Base-by-base conservation (phyloP, 2,888 invertebrate genomes). In the Adelphocoris suturalis region DNA sequence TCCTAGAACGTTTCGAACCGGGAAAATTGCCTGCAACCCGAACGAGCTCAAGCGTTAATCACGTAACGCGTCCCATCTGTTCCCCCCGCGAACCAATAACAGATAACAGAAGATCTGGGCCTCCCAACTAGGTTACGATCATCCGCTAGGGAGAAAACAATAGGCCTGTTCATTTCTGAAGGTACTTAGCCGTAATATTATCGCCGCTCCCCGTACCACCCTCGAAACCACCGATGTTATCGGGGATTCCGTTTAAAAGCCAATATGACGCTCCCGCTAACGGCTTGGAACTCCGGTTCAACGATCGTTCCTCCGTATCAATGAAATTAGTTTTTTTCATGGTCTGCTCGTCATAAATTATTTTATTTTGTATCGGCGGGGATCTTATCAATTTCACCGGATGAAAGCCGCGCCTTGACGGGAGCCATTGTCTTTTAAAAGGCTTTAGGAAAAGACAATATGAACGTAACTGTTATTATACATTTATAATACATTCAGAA, bases 301-400 rank as follows among this genome's bases (percentile, higher is more conserved):
- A 68, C 68, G 68, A 37, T 37, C 37, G 19, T 23, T 23, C 23
- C 68, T 23, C 12, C 68, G 68, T 68, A 68, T 68, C 68, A 68
- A 68, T 68, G 68, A 68, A 68, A 68, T 68, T 68, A 68, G 68
- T 68, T 68, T 68, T 57, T 68, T 68, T 68, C 68, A 68, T 23
- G 68, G 68, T 68, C 23, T 23, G 27, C 23, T 23, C 68, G 23
- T 23, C 23, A 68, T 27, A 68, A 23, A 68, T 68, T 68, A 68
- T 68, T 68, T 68, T 68, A 68, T 68, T 61, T 68, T 68, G 68
- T 23, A 68, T 68, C 68, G 68, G 23, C 68, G 23, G 19, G 4
- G 68, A 19, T 68, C 68, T 68, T 68, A 68, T 68, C 68, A 68
- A 68, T 68, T 68, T 68, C n/a, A 68, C 23, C 68, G 68, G 68